Evolutionary conservation across 2,797 vertebrate species (phyloP), one percentile per base, ranked within the genome.

Genomic region (Rhodeus uyekii): DNA sequence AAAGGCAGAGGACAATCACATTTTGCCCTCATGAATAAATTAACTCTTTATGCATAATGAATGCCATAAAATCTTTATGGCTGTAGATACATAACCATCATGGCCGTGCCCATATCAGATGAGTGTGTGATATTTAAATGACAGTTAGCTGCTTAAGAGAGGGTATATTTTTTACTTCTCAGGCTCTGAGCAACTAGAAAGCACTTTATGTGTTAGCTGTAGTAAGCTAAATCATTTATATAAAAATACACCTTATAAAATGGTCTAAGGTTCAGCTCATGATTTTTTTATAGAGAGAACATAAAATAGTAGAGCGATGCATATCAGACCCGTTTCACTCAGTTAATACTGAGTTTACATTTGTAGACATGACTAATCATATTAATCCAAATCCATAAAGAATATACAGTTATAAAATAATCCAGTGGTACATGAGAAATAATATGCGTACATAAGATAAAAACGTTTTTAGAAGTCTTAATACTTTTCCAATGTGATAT

Each of bases 1-100:
- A n/a, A 60, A 93, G 89, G 90, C 92, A 88, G 90, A 94, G 93
- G 83, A 84, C 93, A 91, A 92, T 94, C 90, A 93, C 91, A 92
- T 92, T 95, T 95, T 92, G 91, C 93, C 89, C 92, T 96, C 95
- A 96, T 97, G 95, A 97, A 96, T 96, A 97, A 97, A 96, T 96
- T 95, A 96, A 89, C 78, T 91, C 84, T 19, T 94, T 93, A 95
- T 97, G 92, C 94, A 96, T 97, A 96, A 96, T 96, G 94, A 96
- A 95, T 96, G 87, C 86, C 92, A 96, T 97, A 93, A 97, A 97
- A 97, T 94, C 95, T 97, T 97, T 96, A 98, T 96, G 92, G 46
- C 69, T 81, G 86, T 90, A 89, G 93, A 91, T 92, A 92, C 93
- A 91, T 91, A 95, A 94, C 87, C 92, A 92, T 95, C 93, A 88